Percentiles rank a stretch among this genome's conserved stretches.
Conservation (phyloP, 1,140 invertebrate genomes). For the Pachypeltis micranthus region DNA sequence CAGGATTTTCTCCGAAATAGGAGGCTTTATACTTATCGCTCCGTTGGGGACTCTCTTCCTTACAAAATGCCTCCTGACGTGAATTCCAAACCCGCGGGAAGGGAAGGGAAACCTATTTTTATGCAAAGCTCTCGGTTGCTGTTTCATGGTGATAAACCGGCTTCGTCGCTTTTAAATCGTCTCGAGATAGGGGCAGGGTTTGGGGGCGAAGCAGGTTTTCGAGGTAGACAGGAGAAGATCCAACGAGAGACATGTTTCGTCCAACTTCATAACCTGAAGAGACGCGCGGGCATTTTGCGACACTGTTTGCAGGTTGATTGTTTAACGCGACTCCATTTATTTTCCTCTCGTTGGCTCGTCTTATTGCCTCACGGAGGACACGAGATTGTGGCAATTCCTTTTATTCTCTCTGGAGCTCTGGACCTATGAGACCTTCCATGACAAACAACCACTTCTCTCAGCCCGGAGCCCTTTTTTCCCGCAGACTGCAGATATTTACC, state of each 20-base stretch:
- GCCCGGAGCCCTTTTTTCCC: not conserved
- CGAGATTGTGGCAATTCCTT: conserved; percentile 9
- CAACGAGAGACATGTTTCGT: not conserved
- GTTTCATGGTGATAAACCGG: conserved; percentile 4
- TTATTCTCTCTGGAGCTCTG: no score
- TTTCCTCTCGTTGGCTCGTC: not conserved
- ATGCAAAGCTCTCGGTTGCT: conserved; percentile 9
- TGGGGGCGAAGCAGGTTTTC: not conserved
- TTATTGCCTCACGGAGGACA: conserved; percentile 3
- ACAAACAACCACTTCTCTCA: not conserved
- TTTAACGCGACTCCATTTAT: conserved; percentile 6
- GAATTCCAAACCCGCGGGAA: not conserved
- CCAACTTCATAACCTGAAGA: conserved; percentile 1
- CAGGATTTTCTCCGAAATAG: no score
- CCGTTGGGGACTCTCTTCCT: not conserved
- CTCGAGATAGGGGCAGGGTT: not conserved
- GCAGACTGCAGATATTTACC: not conserved
- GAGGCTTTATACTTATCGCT: no score
- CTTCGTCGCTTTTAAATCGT: not conserved
- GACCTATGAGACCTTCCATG: not conserved
- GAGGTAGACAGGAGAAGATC: not conserved
- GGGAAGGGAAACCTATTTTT: conserved; percentile 2
- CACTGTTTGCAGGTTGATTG: conserved; percentile 5
- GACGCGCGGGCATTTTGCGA: not conserved
- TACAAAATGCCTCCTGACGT: not conserved